phyloP scores from a whole-genome alignment of 2,888 invertebrate genomes.

The Drosophila sordidula region DNA sequence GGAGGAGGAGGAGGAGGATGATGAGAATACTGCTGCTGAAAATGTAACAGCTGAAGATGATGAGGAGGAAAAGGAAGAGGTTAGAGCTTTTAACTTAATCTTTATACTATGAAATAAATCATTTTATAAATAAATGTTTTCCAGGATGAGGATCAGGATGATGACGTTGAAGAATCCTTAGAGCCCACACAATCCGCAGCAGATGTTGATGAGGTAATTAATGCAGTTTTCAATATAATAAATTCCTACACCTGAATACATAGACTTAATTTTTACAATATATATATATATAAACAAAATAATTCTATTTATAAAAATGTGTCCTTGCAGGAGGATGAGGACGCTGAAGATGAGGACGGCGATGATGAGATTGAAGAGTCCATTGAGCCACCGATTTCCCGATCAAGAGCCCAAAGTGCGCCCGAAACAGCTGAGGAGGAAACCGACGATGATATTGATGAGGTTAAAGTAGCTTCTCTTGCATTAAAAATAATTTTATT shows the following conservation, averaged over 20 bases:
- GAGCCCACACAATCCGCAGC: conserved; percentile 49
- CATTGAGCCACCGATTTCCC: conserved; percentile 16
- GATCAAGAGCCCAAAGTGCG: conserved; percentile 15
- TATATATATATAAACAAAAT: too few relatives aligned
- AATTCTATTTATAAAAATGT: not conserved
- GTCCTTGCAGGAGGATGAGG: conserved; percentile 13
- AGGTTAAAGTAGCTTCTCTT: conserved; percentile 8
- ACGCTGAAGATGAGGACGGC: conserved; percentile 11
- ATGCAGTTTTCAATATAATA: too few relatives aligned
- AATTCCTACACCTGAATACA: too few relatives aligned
- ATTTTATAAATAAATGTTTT: not conserved
- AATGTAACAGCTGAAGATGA: conserved; percentile 83
- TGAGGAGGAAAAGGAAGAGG: conserved; percentile 74
- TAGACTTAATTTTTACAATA: too few relatives aligned
- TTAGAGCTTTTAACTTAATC: not conserved
- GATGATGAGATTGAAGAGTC: conserved; percentile 24
- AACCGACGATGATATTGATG: conserved; percentile 41
- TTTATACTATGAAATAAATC: not conserved
- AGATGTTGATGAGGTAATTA: conserved; percentile 44
- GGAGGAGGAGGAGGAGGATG: conserved; percentile 70
- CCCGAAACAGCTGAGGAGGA: conserved; percentile 55
- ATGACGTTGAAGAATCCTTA: conserved; percentile 48
- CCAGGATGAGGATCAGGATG: conserved; percentile 25
- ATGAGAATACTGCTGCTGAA: conserved; percentile 69
- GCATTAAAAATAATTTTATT: not conserved